Percentiles rank a stretch among this genome's conserved stretches.
Conservation (phyloP, 2,888 invertebrate genomes). For the Spatulosminthurus flaviceps region DNA sequence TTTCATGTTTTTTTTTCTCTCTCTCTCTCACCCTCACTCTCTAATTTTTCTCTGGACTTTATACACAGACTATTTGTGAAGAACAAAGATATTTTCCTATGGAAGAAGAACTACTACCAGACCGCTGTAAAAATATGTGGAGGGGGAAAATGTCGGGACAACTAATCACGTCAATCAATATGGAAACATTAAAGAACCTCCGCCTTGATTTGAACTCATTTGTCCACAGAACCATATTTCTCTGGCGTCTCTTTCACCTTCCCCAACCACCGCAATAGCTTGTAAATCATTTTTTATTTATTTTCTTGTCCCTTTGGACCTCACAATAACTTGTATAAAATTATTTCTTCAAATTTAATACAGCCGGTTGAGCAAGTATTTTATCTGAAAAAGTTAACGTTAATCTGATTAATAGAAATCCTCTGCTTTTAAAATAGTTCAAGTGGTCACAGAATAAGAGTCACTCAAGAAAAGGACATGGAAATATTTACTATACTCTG, state of each 20-base stretch:
- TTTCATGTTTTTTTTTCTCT: no score
- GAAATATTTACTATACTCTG: no score
- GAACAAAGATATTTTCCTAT: no score
- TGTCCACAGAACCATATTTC: not conserved
- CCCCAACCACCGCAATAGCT: conserved; percentile 4
- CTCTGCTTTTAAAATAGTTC: no score
- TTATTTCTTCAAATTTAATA: not conserved
- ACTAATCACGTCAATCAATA: conserved; percentile 35
- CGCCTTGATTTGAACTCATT: not conserved
- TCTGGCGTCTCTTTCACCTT: not conserved
- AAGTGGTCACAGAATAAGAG: no score
- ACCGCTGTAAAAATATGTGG: not conserved
- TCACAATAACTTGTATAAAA: conserved; percentile 6
- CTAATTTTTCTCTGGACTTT: no score
- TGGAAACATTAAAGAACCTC: not conserved
- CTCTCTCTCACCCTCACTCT: no score
- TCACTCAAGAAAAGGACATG: no score
- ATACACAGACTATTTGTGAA: no score
- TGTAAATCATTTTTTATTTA: conserved; percentile 33
- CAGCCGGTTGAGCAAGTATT: conserved; percentile 18
- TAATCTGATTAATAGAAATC: not conserved
- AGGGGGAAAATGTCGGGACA: conserved; percentile 15
- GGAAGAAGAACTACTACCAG: not conserved
- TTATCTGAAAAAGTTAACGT: conserved; percentile 13
- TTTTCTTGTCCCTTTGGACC: conserved; percentile 26